These are phyloP conservation scores for Urechis unicinctus DNA, from an alignment of 2,888 invertebrate genomes.

Conservation along the genomic window DNA sequence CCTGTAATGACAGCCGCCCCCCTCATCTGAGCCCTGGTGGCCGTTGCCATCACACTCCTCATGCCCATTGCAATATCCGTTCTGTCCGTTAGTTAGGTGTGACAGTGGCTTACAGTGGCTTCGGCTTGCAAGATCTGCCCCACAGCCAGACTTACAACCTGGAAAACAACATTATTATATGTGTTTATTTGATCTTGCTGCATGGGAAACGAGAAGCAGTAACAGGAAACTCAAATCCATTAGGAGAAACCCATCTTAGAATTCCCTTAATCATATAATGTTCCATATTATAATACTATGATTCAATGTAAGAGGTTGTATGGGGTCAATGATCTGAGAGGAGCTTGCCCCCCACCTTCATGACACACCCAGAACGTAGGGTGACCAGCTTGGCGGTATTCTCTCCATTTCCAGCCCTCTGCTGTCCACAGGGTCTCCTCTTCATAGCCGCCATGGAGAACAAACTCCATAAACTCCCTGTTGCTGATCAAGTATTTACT, in stretches of 20 bases:
- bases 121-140: conserved; percentile 29
- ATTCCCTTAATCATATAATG: too few relatives aligned
- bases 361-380: conserved; percentile 45
- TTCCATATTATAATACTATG: too few relatives aligned
- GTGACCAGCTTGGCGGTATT: conserved; percentile 34
- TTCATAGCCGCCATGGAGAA: conserved; percentile 36
- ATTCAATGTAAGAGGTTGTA: too few relatives aligned
- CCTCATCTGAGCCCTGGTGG: conserved; percentile 18
- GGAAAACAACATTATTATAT: neutral
- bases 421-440: conserved; percentile 35
- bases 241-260: too few relatives aligned
- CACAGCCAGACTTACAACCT: conserved; percentile 45
- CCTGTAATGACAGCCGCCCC: conserved; percentile 8
- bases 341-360: too few relatives aligned
- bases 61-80: conserved; percentile 16
- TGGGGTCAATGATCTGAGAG: too few relatives aligned
- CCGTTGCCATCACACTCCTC: conserved; percentile 13
- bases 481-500: conserved; percentile 40
- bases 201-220: too few relatives aligned
- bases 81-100: conserved; percentile 5
- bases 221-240: too few relatives aligned
- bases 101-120: conserved; percentile 29
- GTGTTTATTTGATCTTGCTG: neutral
- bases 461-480: conserved; percentile 40
- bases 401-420: conserved; percentile 44